Percentiles rank a stretch among this genome's conserved stretches.
Evolutionary conservation across 2,888 invertebrate genomes (phyloP).

Genomic region (Neuroscelio doddi): DNA sequence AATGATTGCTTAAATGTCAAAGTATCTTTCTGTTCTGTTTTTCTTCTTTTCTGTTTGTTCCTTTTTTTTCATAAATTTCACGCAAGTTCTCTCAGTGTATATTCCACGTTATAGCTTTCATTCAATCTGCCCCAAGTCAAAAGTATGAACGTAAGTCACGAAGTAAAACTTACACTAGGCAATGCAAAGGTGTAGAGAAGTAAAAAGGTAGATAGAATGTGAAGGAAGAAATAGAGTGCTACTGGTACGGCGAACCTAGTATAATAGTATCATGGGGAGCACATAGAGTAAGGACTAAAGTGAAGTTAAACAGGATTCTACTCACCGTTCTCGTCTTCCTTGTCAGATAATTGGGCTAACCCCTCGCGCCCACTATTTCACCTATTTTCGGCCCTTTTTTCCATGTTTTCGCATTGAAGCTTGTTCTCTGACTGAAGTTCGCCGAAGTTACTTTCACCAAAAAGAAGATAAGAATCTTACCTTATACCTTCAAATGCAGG

Average conservation of each 20-base stretch:
- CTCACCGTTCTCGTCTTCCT: conserved; percentile 16
- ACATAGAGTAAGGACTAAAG: conserved; percentile 20
- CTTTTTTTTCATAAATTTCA: conserved; percentile 2
- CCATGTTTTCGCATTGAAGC: conserved; percentile 9
- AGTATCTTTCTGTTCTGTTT: no score
- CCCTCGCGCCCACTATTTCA: conserved; percentile 1
- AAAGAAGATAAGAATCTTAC: conserved; percentile 6
- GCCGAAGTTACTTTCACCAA: neutral
- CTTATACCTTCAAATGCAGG: neutral
- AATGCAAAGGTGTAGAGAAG: conserved; percentile 10
- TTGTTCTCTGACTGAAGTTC: conserved; percentile 1
- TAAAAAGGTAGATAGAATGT: neutral
- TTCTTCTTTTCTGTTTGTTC: neutral
- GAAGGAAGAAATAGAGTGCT: conserved; percentile 7
- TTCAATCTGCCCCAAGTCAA: conserved; percentile 18
- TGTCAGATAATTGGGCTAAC: conserved; percentile 23
- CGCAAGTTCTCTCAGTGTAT: conserved; percentile 10
- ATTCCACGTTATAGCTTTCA: conserved; percentile 17
- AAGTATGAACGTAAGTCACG: conserved; percentile 18
- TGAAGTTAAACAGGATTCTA: conserved; percentile 24
- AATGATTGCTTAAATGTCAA: no score
- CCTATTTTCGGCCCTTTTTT: neutral
- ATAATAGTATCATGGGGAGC: conserved; percentile 20
- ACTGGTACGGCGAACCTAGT: conserved; percentile 4
- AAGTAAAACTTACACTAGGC: conserved; percentile 9